phyloP scores from a whole-genome alignment of 1,140 invertebrate species.

The Brachionus plicatilis region DNA sequence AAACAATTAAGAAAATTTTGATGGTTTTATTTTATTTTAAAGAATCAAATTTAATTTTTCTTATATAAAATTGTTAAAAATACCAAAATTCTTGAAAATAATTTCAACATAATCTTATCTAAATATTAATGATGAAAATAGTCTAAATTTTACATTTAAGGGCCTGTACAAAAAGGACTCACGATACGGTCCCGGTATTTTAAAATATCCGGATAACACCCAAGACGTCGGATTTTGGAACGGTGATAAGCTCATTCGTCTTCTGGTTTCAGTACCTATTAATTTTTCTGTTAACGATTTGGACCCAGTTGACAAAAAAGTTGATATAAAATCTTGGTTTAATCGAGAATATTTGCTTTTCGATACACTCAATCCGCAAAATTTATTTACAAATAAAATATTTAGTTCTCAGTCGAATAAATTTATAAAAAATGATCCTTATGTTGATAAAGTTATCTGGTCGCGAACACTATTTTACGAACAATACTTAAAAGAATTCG shows the following conservation, averaged over 20 bases:
- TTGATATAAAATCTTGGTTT: constrained; percentile 43
- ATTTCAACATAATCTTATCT: no score
- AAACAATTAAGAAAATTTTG: no score
- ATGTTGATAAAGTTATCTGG: constrained; percentile 5
- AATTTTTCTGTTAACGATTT: constrained; percentile 49
- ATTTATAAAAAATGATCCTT: constrained; percentile 34
- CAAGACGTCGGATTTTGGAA: constrained; percentile 54
- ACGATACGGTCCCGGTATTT: constrained; percentile 51
- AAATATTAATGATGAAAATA: no score
- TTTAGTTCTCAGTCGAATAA: constrained; percentile 11
- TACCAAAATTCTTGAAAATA: no score
- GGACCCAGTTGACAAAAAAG: constrained; percentile 48
- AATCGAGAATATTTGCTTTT: not conserved
- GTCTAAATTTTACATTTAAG: constrained; percentile 23
- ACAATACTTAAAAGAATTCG: constrained; percentile 26
- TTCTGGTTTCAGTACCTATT: constrained; percentile 45
- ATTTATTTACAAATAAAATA: constrained; percentile 3
- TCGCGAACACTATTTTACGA: not conserved
- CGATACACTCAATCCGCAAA: constrained; percentile 30
- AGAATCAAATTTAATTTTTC: no score
- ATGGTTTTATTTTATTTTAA: no score
- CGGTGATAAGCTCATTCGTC: constrained; percentile 49
- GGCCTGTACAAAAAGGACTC: constrained; percentile 54
- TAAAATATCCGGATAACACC: constrained; percentile 48
- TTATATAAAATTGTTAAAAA: no score